A percentile compares a stretch with the other conserved stretches of the same genome.
These are phyloP conservation scores for Jaculus jaculus DNA, from an alignment of 2,113 vertebrate genomes.

Conservation along the genomic window DNA sequence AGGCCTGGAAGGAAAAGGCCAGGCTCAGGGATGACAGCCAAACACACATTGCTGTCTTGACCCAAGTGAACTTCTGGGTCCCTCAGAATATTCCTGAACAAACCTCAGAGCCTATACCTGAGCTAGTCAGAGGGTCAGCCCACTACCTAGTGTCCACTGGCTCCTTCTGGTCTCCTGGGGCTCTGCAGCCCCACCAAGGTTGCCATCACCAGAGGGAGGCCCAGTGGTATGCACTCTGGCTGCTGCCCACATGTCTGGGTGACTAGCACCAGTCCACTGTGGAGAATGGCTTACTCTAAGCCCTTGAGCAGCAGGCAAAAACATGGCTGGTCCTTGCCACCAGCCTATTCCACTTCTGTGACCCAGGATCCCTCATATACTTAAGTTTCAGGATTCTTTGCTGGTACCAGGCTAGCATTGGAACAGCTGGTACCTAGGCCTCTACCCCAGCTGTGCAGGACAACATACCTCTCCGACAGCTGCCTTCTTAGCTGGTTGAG, in stretches of 20 bases:
- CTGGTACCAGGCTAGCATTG: not conserved
- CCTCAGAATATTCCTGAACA: not conserved
- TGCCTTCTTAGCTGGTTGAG: slow-evolving; percentile 89
- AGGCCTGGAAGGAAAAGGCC: slow-evolving; percentile 54
- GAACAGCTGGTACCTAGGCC: not conserved
- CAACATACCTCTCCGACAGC: slow-evolving; percentile 87
- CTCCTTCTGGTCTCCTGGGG: not conserved
- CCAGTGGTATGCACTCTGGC: not conserved
- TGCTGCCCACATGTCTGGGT: not conserved
- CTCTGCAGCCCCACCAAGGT: not conserved
- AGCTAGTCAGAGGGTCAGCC: not conserved
- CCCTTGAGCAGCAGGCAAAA: not conserved
- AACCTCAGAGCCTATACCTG: not conserved
- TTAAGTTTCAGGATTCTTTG: not conserved
- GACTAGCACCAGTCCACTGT: not conserved
- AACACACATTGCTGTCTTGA: not conserved
- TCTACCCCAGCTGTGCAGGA: not conserved
- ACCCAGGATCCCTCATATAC: not conserved
- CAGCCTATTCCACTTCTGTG: not conserved
- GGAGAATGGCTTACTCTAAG: not conserved
- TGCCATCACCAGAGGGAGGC: not conserved
- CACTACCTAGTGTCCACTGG: too few relatives aligned
- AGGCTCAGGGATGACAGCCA: not conserved
- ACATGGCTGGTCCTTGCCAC: too few relatives aligned
- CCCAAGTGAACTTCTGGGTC: not conserved